Evolutionary conservation across 92 coral and sea anemone genomes (phyloP), one percentile per base, ranked within the genome.

Genomic region (Epizoanthus illoricatus): DNA sequence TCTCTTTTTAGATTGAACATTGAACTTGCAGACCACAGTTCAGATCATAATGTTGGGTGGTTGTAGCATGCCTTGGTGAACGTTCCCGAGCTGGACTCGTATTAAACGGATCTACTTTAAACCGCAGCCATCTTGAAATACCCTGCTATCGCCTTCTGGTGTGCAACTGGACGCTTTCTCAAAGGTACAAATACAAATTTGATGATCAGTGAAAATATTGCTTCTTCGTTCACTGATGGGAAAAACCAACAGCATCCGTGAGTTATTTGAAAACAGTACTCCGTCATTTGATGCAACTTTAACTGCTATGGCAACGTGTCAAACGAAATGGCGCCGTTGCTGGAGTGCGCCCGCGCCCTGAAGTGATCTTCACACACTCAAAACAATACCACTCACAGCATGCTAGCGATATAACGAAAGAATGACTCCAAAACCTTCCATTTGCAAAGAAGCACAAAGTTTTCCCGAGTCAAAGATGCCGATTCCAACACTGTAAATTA

Each of bases 171-270:
- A 91, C 94, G 0, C 49, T 88, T 23, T 81, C 84, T 52, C 90
- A 85, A 43, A 76, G 81, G 15, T 91, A 91, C 67, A 91, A 91
- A 65, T 91, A 88, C 71, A 45, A 81, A 40, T 81, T 17, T 91
- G 52, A 91, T 91, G 94, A 83, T 91, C 7, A 88, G 94, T 69
- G 94, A 91, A 18, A 85, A 82, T 24, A 89, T 88, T 24, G 85
- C 89, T 10, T 55, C 91, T 20, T 87, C 94, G 54, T 90, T 90
- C 74, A 87, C n/a, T n/a, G n/a, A n/a, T 90, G 91, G 94, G 91
- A 5, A 85, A 89, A 81, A 72, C 84, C 11, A 67, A 52, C 39
- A 87, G 87, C 16, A 33, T 87, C 21, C 59, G 13, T 11, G 33
- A 54, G 49, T 68, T 89, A 21, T 55, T 81, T 40, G 73, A 63